A percentile compares a stretch with the other conserved stretches of the same genome.
phyloP scores from a whole-genome alignment of 2,113 vertebrate species.

The Theropithecus gelada region DNA sequence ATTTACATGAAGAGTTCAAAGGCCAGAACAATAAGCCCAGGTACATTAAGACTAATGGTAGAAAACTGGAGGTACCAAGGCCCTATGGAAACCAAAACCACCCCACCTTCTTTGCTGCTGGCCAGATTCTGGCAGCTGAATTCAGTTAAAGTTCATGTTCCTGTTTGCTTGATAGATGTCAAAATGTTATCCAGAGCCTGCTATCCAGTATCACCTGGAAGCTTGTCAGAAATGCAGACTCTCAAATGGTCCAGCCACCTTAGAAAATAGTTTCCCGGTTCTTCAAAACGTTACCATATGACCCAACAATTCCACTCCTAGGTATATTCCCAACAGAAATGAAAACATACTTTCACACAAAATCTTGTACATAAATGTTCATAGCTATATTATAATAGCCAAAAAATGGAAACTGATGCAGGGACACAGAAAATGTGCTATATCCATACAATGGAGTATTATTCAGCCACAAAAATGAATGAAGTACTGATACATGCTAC shows the following conservation, averaged over 20 bases:
- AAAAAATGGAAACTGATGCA: not conserved
- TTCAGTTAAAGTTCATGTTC: not conserved
- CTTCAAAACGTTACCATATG: not conserved
- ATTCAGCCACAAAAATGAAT: constrained; percentile 1
- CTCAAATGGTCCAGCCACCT: not conserved
- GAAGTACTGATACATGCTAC: not conserved
- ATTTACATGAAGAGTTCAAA: not conserved
- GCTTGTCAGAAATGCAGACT: not conserved
- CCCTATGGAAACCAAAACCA: not conserved
- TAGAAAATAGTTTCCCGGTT: not conserved
- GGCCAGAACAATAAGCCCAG: not conserved
- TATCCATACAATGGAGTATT: not conserved
- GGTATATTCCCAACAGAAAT: not conserved
- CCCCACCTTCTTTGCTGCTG: not conserved
- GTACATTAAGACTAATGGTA: not conserved
- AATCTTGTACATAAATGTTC: not conserved
- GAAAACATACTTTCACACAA: not conserved
- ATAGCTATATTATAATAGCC: not conserved
- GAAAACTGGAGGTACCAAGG: not conserved
- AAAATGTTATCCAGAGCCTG: not conserved
- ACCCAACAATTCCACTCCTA: not conserved
- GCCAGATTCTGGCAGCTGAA: not conserved
- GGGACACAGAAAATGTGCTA: not conserved
- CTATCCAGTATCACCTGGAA: not conserved
- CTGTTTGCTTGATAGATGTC: not conserved